Conservation (phyloP, 2,797 vertebrate species). For the Enteromius unitaeniatus region DNA sequence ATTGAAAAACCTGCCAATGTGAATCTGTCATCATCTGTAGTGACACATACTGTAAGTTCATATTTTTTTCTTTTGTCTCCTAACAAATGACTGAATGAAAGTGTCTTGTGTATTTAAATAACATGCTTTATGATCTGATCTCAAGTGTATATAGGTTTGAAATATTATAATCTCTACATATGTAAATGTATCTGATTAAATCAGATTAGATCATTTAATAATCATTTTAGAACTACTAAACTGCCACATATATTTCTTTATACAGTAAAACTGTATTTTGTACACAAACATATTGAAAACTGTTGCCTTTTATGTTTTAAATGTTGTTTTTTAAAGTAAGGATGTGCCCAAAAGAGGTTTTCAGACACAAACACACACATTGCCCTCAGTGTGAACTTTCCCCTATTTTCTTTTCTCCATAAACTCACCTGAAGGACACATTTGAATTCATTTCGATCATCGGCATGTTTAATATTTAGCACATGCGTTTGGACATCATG, state of each 20-base stretch:
- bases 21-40: not conserved
- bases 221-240: not conserved
- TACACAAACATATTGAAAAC: not conserved
- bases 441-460: not conserved
- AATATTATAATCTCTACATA: not conserved
- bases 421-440: not conserved
- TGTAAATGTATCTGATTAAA: constrained; percentile 37
- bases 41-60: not conserved
- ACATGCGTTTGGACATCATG: not conserved
- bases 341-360: not conserved
- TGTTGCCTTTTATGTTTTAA: not conserved
- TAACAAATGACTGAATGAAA: not conserved
- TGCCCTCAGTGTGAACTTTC: not conserved
- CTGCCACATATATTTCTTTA: not conserved
- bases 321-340: not conserved
- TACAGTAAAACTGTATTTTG: not conserved
- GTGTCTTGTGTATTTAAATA: constrained; percentile 24
- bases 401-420: not conserved
- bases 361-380: not conserved
- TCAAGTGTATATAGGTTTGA: constrained; percentile 17
- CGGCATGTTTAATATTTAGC: not conserved
- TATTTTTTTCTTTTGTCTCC: not conserved
- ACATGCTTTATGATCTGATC: constrained; percentile 7
- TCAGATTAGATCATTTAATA: not conserved
- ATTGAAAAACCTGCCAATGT: not conserved